Evolutionary conservation across 2,797 vertebrate genomes (phyloP), one percentile per base, ranked within the genome.

Genomic region (Onychomys leucogaster): DNA sequence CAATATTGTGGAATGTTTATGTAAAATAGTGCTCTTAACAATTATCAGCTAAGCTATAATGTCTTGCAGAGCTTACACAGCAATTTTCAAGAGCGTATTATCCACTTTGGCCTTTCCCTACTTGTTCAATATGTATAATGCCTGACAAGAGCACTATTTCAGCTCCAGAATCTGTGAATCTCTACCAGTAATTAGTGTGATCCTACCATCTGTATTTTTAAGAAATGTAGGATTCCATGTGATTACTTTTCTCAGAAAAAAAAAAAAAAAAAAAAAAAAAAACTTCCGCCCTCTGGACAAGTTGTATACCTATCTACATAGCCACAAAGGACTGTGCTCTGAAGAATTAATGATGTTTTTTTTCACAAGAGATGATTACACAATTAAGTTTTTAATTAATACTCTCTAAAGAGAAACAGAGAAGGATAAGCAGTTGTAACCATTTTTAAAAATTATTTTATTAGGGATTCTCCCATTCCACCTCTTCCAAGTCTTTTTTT

Each of bases 1-100:
- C 97, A 98, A 98, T 98, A 98, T 96, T 98, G 96, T 98, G 94
- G 67, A 98, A 97, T 98, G 98, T 98, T 98, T 98, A 98, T 97
- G 96, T 97, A 98, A 98, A 98, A 98, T 96, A 97, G 95, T 97
- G 98, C 97, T 98, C 91, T 97, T 98, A 97, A 95, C 90, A 96
- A 46, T 98, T 98, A 98, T 95, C 89, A 98, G 76, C 95, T 98
- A 98, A 98, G 97, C 95, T 96, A 92, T 97, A 98, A 95, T 96
- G 98, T 98, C 98, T 98, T 96, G 43, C 97, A 98, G 97, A 98
- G 96, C 94, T 98, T 97, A 98, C 95, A 90, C 90, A 97, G 96
- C 97, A 98, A 94, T 98, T 98, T 98, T 96, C 78, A 81, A 96
- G 97, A 97, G n/a, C 92, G 96, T 96, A 93, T 97, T 92, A 95